Evolutionary conservation across 2,888 invertebrate species (phyloP), one percentile per base, ranked within the genome.

Genomic region (Ormyrus pomaceus): DNA sequence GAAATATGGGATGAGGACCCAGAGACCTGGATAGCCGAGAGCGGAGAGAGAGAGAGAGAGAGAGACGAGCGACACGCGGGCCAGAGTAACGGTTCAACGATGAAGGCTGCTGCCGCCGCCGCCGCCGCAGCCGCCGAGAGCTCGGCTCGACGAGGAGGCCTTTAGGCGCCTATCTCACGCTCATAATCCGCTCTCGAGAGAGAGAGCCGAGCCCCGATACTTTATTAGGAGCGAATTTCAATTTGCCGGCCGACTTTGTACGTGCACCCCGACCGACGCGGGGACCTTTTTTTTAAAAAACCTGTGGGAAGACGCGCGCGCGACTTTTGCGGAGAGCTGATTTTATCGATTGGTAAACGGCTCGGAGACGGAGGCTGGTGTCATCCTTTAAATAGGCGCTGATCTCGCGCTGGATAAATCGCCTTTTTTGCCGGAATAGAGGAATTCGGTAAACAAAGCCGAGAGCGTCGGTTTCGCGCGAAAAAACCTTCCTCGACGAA

Each of bases 51-150:
- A 61, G 13, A 53, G 11, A 19, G 13, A 13, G 19, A 19, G 19
- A 61, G 13, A 53, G 11, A 19, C 19, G 19, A 19, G 19, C 19
- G 19, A 19, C 19, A 19, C 48, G 86, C 86, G 87, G 89, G 89
- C 86, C 89, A 88, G 88, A 86, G 87, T 90, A 90, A 90, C 90
- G 90, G 90, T 90, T 86, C 88, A 83, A 86, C 86, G 88, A 90
- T 89, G 88, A 89, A 89, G 89, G 89, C 89, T 89, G 66, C 13
- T 13, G 45, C 46, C 11, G 10, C 34, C 50, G 10, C 11, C 45
- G 19, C 48, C 10, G 58, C 50, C 48, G 19, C 59, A 10, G 19
- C 48, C 10, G 48, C 3, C 48, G 69, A 55, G 53, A 34, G 4
- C n/a, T n/a, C 51, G 9, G n/a, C 11, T 2, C 9, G n/a, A 65